Evolutionary conservation across 2,797 vertebrate genomes (phyloP).

Genomic region (Chaetophractus vellerosus): DNA sequence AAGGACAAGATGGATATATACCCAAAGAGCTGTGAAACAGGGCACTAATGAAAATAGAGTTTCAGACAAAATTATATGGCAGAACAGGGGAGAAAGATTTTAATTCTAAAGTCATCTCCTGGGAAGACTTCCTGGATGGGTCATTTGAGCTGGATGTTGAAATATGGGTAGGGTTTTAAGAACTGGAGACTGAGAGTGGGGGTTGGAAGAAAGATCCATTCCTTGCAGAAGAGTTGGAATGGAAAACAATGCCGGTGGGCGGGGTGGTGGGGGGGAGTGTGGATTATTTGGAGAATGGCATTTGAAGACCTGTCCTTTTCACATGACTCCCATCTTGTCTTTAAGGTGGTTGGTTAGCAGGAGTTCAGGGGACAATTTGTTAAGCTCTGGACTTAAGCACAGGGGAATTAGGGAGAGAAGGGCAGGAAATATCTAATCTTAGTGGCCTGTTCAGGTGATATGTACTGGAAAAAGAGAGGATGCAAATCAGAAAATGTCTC

Average conservation of each 20-base stretch:
- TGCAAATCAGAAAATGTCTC: slow-evolving; percentile 20
- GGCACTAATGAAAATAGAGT: neutral
- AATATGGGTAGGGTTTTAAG: neutral
- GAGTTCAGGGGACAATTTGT: neutral
- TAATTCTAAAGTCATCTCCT: neutral
- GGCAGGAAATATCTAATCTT: neutral
- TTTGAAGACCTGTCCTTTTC: neutral
- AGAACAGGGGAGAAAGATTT: neutral
- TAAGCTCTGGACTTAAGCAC: slow-evolving; percentile 11
- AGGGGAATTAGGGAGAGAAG: neutral
- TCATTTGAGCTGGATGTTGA: slow-evolving; percentile 51
- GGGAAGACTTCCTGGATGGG: neutral
- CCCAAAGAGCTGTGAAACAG: neutral
- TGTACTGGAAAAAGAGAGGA: neutral
- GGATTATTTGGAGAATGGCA: neutral
- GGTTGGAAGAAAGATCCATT: neutral
- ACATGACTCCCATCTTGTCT: neutral
- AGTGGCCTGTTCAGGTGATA: neutral
- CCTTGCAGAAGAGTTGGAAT: neutral
- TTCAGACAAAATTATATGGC: neutral
- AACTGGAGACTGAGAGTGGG: neutral
- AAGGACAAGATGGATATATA: neutral
- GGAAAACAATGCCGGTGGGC: neutral
- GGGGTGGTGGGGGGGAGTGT: too few relatives aligned
- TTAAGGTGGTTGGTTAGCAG: neutral